A percentile compares a stretch with the other conserved stretches of the same genome.
Evolutionary conservation across 2,113 vertebrate species (phyloP).

Genomic region (Corvus cornix): DNA sequence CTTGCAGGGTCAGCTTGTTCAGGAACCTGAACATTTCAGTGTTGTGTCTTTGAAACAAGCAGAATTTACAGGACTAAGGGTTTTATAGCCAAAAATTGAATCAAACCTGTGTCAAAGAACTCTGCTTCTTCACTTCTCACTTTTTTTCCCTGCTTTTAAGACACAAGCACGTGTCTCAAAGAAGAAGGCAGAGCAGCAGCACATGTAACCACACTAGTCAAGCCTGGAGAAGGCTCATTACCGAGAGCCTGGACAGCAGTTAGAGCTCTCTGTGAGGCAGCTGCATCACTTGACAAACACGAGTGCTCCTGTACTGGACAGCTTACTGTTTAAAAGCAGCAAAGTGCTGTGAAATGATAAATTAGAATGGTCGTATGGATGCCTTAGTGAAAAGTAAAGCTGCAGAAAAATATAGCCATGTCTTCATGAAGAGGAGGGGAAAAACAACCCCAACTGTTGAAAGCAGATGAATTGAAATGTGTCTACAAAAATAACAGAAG

Average conservation of each 20-base stretch:
- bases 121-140: neutral
- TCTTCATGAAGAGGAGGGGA: neutral
- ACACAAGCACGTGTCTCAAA: neutral
- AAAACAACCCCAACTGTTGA: neutral
- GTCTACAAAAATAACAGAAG: neutral
- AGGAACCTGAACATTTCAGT: neutral
- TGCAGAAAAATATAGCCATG: neutral
- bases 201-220: neutral
- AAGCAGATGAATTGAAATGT: neutral
- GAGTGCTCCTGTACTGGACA: neutral
- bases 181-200: neutral
- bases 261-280: neutral
- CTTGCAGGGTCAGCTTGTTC: neutral
- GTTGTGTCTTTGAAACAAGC: neutral
- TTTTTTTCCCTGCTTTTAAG: neutral
- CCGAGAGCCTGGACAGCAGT: neutral
- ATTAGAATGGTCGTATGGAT: rapidly evolving
- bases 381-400: neutral
- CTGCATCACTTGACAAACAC: neutral
- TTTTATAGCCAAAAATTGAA: neutral
- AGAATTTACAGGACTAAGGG: neutral
- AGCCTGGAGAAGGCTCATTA: neutral
- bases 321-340: neutral
- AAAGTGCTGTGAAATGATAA: neutral
- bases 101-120: neutral